These are phyloP conservation scores for Somateria mollissima DNA, from an alignment of 2,797 vertebrate species.

Conservation along the genomic window DNA sequence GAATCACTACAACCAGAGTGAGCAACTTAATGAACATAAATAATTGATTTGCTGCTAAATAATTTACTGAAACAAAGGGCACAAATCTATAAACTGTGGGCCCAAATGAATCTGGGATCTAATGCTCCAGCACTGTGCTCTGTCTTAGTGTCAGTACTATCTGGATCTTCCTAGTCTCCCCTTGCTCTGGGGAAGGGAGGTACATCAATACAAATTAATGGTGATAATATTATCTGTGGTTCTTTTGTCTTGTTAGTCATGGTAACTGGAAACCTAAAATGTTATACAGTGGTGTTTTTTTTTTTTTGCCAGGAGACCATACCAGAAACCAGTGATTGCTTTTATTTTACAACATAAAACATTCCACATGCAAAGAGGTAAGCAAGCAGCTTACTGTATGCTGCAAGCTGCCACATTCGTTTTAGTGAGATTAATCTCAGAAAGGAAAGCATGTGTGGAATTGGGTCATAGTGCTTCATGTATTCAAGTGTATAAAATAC, in stretches of 20 bases:
- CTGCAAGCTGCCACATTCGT: slow-evolving; percentile 17
- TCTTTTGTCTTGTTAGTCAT: background rate
- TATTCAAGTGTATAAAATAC: background rate
- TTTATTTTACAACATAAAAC: background rate
- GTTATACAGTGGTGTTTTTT: background rate
- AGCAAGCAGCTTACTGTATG: background rate
- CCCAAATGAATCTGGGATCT: background rate
- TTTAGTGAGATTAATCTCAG: slow-evolving; percentile 20
- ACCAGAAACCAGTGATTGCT: background rate
- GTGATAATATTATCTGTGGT: background rate
- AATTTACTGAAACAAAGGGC: background rate
- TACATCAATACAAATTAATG: background rate
- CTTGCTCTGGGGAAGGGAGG: background rate
- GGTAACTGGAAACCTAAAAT: background rate
- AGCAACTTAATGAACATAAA: background rate
- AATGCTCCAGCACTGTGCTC: background rate
- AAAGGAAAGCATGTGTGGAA: slow-evolving; percentile 27
- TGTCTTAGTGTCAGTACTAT: background rate
- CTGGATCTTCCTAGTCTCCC: background rate
- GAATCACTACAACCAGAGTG: background rate
- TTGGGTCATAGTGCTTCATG: background rate
- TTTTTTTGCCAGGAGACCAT: background rate
- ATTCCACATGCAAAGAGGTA: background rate
- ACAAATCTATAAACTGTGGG: background rate
- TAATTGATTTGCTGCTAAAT: background rate